Conservation (phyloP, 2,888 invertebrate species). For the Acholoe squamosa region DNA sequence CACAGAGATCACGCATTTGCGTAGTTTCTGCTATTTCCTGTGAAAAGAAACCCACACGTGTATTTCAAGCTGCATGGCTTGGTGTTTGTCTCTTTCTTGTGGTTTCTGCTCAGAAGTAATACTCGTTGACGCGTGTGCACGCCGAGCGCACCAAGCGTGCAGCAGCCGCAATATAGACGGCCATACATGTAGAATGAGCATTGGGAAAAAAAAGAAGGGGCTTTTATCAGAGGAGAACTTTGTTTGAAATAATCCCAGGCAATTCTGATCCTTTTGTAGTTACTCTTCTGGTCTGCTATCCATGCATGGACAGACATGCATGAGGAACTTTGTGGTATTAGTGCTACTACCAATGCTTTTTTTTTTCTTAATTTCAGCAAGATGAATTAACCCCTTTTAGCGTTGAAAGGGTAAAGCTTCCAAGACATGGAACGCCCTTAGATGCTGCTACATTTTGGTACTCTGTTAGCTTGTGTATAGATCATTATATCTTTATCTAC, state of each 20-base stretch:
- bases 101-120: not conserved
- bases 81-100: not conserved
- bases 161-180: not conserved
- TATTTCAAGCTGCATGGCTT: not conserved
- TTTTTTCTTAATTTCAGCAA: not conserved
- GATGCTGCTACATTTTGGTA: too few relatives aligned
- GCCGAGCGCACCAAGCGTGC: slow-evolving; percentile 5
- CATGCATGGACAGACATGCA: not conserved
- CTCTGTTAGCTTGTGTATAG: too few relatives aligned
- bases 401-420: too few relatives aligned
- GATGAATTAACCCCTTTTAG: too few relatives aligned
- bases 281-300: not conserved
- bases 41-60: slow-evolving; percentile 8
- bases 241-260: slow-evolving; percentile 41
- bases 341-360: not conserved
- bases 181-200: not conserved
- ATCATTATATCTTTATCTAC: too few relatives aligned
- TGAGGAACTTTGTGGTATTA: not conserved
- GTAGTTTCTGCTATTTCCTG: slow-evolving; percentile 15
- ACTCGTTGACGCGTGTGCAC: not conserved
- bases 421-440: too few relatives aligned
- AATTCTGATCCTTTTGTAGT: not conserved
- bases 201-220: not conserved
- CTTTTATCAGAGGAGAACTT: slow-evolving; percentile 12
- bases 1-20: not conserved